Evolutionary conservation across 2,113 vertebrate species (phyloP), one percentile per base, ranked within the genome.

Genomic region (Hippocampus mohnikei): DNA sequence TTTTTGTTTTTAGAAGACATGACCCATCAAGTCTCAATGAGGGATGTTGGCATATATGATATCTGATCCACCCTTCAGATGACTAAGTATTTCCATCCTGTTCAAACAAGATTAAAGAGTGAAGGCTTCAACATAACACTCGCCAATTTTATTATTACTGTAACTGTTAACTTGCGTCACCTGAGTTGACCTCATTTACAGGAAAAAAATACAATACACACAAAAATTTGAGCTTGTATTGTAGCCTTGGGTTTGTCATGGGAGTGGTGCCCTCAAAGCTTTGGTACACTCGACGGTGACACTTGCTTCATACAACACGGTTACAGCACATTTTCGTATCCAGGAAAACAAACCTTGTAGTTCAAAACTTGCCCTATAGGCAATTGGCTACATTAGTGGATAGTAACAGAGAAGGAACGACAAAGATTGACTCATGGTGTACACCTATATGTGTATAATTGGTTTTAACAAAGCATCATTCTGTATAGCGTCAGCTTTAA

Each of bases 31-130:
- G 76, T 76, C 33, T 73, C 60, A 73, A 95, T 95, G 68, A 83
- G 23, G 55, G 55, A 56, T 25, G 7, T 81, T 84, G 91, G 79
- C 93, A 95, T 67, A 96, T 81, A 37, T 94, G 0, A 41, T 95
- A 67, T 71, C 81, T n/a, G 73, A 0, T 1, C 95, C 95, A 27
- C 94, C 94, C 84, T 95, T 95, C 18, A 96, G 91, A 85, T 96
- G 81, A 73, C 95, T 89, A 29, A 21, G 91, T 93, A 85, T 95
- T 93, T 81, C 95, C 93, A 76, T 94, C 94, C 95, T 97, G 85
- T 62, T 82, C 72, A 79, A 72, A 68, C 61, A 63, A 21, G 61
- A 62, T 40, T 21, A 40, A 41, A 42, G 18, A 21, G 10, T 46
- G n/a, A 50, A 37, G 50, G 69, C 18, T 71, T 71, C 15, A 40